Conservation (phyloP, 92 coral and sea anemone genomes). For the Zoanthus solanderi region DNA sequence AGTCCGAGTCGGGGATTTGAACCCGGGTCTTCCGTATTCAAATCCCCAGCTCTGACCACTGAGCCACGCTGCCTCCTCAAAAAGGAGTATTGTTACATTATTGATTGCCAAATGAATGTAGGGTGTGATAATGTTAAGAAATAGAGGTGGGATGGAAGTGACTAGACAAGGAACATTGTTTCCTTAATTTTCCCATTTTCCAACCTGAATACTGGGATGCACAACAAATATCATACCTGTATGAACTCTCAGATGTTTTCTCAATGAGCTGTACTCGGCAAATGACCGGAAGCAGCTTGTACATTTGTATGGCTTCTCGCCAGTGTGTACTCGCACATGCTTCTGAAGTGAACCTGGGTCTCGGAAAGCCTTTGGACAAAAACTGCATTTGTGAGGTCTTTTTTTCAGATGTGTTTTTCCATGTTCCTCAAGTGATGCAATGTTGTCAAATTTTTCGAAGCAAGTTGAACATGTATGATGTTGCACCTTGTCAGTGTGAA, state of each 20-base stretch:
- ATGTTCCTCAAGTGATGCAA: slow-evolving; percentile 80
- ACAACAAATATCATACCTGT: slow-evolving; percentile 51
- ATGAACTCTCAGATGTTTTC: slow-evolving; percentile 94
- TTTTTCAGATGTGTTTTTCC: slow-evolving; percentile 83
- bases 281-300: slow-evolving; percentile 82
- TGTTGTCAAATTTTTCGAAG: slow-evolving; percentile 74
- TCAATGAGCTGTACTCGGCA: slow-evolving; percentile 97
- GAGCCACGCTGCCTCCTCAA: no score
- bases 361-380: slow-evolving; percentile 96
- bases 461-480: slow-evolving; percentile 91
- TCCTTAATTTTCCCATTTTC: no score
- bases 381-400: slow-evolving; percentile 92
- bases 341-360: slow-evolving; percentile 99
- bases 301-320: slow-evolving; percentile 94
- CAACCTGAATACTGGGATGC: no score
- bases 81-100: no score
- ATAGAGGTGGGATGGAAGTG: no score
- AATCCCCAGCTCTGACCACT: no score
- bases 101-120: no score
- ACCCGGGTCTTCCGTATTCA: no score
- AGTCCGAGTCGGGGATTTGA: no score
- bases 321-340: slow-evolving; percentile 97
- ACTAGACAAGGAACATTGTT: no score
- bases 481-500: slow-evolving; percentile 91
- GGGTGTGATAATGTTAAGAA: no score